Conservation (phyloP, 2,113 vertebrate species). For the Machaerirhynchus nigripectus region DNA sequence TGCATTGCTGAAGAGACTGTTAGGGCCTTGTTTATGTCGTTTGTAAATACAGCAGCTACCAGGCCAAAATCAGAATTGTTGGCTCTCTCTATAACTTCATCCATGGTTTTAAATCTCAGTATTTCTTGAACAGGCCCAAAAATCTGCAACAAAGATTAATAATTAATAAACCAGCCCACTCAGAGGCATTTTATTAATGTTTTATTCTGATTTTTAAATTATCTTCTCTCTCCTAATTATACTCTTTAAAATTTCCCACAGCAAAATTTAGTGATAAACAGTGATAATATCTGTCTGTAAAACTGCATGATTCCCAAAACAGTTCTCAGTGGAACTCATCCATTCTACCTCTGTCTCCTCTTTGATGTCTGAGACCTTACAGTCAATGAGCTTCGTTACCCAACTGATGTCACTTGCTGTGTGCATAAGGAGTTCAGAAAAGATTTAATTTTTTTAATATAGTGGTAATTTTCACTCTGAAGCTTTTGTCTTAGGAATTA, state of each 20-base stretch:
- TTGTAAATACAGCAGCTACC: slow-evolving; percentile 93
- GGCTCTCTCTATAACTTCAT: slow-evolving; percentile 96
- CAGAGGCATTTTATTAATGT: background rate
- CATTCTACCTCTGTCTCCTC: background rate
- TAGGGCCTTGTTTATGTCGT: slow-evolving; percentile 95
- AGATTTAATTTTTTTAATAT: background rate
- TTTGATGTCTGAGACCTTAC: background rate
- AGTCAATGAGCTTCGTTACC: background rate
- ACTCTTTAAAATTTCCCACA: background rate
- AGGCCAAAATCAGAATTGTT: slow-evolving; percentile 95
- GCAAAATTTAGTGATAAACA: background rate
- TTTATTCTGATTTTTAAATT: background rate
- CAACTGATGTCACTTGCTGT: background rate
- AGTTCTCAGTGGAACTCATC: background rate
- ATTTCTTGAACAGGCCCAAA: slow-evolving; percentile 98
- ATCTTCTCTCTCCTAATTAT: background rate
- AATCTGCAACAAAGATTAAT: slow-evolving; percentile 78
- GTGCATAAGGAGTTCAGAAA: background rate
- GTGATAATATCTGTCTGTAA: background rate
- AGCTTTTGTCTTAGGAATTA: background rate
- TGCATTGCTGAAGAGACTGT: slow-evolving; percentile 93
- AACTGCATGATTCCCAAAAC: background rate
- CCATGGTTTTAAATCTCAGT: slow-evolving; percentile 95
- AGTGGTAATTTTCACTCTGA: background rate
- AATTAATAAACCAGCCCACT: background rate